These are phyloP conservation scores for Propsilocerus akamusi DNA, from an alignment of 1,140 invertebrate species.

Conservation along the genomic window DNA sequence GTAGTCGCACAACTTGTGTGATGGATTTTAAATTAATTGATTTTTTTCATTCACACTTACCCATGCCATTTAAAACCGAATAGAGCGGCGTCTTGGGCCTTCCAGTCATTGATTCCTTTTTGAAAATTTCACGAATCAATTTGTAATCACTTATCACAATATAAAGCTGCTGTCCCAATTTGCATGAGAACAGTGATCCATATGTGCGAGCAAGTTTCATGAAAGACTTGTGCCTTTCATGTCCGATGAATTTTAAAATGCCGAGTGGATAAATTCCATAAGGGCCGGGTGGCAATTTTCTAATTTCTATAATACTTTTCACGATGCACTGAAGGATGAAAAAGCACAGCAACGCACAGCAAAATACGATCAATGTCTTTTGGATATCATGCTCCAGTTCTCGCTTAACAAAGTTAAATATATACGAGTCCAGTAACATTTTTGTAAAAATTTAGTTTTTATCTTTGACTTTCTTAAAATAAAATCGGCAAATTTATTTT, in stretches of 20 bases:
- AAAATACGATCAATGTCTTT: constrained; percentile 29
- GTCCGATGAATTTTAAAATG: constrained; percentile 59
- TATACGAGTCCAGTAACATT: constrained; percentile 18
- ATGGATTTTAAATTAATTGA: too few relatives aligned
- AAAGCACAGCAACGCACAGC: constrained; percentile 28
- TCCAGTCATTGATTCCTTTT: constrained; percentile 66
- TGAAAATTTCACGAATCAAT: constrained; percentile 65
- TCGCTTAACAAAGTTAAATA: constrained; percentile 19
- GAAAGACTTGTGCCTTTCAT: constrained; percentile 57
- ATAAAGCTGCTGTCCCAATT: constrained; percentile 58
- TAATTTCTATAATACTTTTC: constrained; percentile 27
- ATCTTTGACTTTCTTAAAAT: neutral
- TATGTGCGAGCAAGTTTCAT: constrained; percentile 53
- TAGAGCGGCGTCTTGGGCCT: constrained; percentile 67
- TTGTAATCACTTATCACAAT: constrained; percentile 73
- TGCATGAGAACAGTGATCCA: constrained; percentile 62
- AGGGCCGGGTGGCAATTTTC: constrained; percentile 60
- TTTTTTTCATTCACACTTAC: constrained; percentile 35
- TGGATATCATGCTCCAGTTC: constrained; percentile 15
- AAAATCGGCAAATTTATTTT: neutral
- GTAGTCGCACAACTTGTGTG: too few relatives aligned
- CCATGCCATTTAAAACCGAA: constrained; percentile 72
- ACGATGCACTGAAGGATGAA: constrained; percentile 29
- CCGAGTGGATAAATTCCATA: constrained; percentile 67
- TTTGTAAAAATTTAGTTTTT: constrained; percentile 8